phyloP scores from a whole-genome alignment of 2,113 vertebrate species.

The Megaleporinus macrocephalus region DNA sequence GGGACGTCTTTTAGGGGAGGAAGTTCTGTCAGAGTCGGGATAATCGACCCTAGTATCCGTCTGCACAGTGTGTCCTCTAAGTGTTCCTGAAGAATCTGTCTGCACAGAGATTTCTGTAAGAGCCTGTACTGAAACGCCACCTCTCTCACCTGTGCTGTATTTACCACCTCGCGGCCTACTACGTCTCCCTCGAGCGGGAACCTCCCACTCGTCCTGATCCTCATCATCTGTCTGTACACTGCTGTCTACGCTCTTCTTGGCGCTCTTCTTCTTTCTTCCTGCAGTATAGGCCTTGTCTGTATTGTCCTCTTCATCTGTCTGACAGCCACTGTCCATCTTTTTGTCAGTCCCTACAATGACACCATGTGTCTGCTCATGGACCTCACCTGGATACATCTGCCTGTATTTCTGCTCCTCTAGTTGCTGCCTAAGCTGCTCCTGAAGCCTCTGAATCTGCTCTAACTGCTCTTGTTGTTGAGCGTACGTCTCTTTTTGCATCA shows the following conservation, averaged over 20 bases:
- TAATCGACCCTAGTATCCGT: constrained; percentile 93
- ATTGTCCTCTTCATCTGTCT: constrained; percentile 94
- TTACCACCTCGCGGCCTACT: constrained; percentile 85
- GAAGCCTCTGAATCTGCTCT: constrained; percentile 96
- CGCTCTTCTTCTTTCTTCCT: constrained; percentile 82
- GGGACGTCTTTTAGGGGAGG: constrained; percentile 91
- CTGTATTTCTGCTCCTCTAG: constrained; percentile 91
- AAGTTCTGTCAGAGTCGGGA: constrained; percentile 87
- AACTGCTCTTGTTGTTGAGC: constrained; percentile 95
- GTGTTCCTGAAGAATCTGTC: constrained; percentile 91
- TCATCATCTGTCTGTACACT: constrained; percentile 98
- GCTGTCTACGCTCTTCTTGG: constrained; percentile 94
- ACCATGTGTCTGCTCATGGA: constrained; percentile 63
- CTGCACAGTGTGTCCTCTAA: constrained; percentile 83
- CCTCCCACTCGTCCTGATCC: constrained; percentile 97
- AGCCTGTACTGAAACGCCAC: constrained; percentile 90
- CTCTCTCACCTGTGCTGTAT: constrained; percentile 82
- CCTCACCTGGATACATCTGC: constrained; percentile 79
- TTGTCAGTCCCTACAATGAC: constrained; percentile 74
- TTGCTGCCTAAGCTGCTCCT: constrained; percentile 93
- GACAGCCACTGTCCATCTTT: constrained; percentile 95
- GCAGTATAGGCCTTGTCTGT: constrained; percentile 84
- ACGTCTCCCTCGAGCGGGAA: constrained; percentile 83
- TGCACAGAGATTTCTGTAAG: constrained; percentile 97
- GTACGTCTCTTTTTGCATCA: constrained; percentile 97